Evolutionary conservation across 2,888 invertebrate genomes (phyloP), one percentile per base, ranked within the genome.

Genomic region (Nomada ferruginata): DNA sequence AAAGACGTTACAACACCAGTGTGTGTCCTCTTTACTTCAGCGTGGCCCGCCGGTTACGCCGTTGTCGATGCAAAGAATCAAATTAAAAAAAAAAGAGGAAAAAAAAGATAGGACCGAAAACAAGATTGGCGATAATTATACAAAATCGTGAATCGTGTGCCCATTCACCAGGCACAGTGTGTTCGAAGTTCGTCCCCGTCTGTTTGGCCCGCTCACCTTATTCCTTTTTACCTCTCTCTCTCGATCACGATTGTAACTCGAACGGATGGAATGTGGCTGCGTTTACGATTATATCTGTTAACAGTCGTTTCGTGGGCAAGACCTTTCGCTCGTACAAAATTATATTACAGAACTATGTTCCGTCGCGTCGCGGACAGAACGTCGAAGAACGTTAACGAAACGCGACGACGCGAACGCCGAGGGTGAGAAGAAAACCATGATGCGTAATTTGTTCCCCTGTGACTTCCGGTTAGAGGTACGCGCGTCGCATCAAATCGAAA

Each of bases 251-350:
- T 36, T 36, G 36, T 76, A 82, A 78, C 65, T 83, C 76, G 72
- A 87, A 88, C 87, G 88, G 88, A 88, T 88, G 88, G 88, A 88
- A 88, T 88, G 87, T 88, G 79, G 72, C 66, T 86, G 85, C 82
- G 71, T 83, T 84, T 76, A 83, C 76, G 80, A 83, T 88, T 85
- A 72, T 55, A 44, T 80, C 82, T 80, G 76, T 78, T 80, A 87
- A 74, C 87, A 76, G 66, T 75, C 53, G 53, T 78, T 85, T 74
- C 23, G 59, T 55, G 79, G 76, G 69, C 81, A 84, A 87, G 84
- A 73, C 53, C 69, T 76, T 78, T 65, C 64, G 66, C 59, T 77
- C 29, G 76, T 84, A 81, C 61, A 79, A 84, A 87, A 85, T 23
- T 20, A 20, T 23, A 11, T 84, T 82, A 36, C 15, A 81, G 75